A percentile compares a stretch with the other conserved stretches of the same genome.
phyloP scores from a whole-genome alignment of 2,113 vertebrate species.

The Indri indri region DNA sequence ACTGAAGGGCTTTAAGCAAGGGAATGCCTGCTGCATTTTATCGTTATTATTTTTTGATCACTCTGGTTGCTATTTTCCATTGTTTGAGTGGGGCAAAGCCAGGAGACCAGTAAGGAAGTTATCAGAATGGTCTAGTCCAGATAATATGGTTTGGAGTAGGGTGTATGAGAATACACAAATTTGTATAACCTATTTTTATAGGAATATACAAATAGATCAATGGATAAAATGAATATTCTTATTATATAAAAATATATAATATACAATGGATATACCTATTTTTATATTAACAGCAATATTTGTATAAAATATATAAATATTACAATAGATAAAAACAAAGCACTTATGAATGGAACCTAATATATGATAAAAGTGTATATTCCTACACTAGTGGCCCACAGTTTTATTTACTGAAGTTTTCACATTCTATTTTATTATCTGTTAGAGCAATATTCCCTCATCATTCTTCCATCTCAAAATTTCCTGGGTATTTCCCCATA shows the following conservation, averaged over 20 bases:
- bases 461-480: neutral
- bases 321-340: neutral
- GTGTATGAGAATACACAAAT: neutral
- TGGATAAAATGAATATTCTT: neutral
- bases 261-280: neutral
- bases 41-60: neutral
- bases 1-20: slow-evolving; percentile 9
- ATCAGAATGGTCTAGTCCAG: neutral
- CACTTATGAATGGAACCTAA: neutral
- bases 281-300: neutral
- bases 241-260: neutral
- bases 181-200: neutral
- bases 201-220: neutral
- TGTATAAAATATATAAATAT: neutral
- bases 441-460: neutral
- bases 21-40: neutral
- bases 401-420: slow-evolving; percentile 27
- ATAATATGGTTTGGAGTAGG: neutral
- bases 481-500: neutral
- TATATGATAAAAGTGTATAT: neutral
- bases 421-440: slow-evolving; percentile 14
- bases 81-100: slow-evolving; percentile 31
- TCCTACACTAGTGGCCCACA: neutral
- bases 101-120: neutral
- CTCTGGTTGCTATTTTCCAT: slow-evolving; percentile 13